Conservation (phyloP, 2,797 vertebrate species). For the Pygocentrus nattereri region DNA sequence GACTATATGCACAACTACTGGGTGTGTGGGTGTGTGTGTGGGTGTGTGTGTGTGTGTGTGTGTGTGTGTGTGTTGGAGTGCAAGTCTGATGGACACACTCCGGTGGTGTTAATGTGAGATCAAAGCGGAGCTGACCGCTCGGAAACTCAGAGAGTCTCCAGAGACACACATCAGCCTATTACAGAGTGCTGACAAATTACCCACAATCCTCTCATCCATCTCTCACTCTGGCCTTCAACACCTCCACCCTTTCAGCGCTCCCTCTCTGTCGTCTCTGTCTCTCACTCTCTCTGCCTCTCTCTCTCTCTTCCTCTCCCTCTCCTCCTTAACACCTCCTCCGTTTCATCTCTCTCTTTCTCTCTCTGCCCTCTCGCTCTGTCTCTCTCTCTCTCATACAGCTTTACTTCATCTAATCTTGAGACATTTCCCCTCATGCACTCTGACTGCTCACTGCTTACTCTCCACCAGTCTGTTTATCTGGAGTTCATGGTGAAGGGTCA, state of each 20-base stretch:
- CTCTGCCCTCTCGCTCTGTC: not conserved
- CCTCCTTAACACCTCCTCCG: not conserved
- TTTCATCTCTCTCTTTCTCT: not conserved
- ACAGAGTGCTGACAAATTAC: slow-evolving; percentile 55
- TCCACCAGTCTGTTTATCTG: not conserved
- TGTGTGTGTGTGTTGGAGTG: not conserved
- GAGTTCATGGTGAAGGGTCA: too few relatives aligned
- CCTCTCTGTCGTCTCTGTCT: not conserved
- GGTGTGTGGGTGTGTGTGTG: not conserved
- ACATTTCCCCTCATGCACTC: not conserved
- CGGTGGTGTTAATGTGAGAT: not conserved
- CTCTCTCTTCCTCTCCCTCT: not conserved
- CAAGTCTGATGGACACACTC: slow-evolving; percentile 4
- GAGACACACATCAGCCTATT: slow-evolving; percentile 37
- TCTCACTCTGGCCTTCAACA: slow-evolving; percentile 2
- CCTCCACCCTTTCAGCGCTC: slow-evolving; percentile 13
- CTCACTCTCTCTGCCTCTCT: not conserved
- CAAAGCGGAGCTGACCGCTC: not conserved
- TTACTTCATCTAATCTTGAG: not conserved
- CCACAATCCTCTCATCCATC: slow-evolving; percentile 43
- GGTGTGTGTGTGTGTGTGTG: not conserved
- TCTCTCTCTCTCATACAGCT: not conserved
- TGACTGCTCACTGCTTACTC: not conserved
- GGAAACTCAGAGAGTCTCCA: slow-evolving; percentile 30
- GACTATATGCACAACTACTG: slow-evolving; percentile 1